Evolutionary conservation across 2,888 invertebrate genomes (phyloP).

Genomic region (Gonocerus acuteangulatus): DNA sequence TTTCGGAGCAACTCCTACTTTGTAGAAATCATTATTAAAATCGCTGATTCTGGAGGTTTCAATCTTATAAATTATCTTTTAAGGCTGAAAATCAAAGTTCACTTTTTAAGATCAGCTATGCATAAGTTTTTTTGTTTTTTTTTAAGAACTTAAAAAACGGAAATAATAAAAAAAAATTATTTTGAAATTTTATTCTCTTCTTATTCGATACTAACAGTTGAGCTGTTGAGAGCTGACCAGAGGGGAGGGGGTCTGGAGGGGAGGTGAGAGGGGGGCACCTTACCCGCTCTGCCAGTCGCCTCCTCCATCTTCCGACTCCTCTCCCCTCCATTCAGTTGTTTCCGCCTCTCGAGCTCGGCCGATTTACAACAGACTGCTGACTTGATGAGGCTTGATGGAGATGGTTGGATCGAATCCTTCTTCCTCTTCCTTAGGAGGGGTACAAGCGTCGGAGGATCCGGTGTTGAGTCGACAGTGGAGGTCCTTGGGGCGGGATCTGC

Average conservation of each 20-base stretch:
- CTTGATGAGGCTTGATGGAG: slow-evolving; percentile 55
- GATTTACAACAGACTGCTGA: slow-evolving; percentile 57
- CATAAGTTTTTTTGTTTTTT: too few relatives aligned
- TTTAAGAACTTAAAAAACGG: too few relatives aligned
- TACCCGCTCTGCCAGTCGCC: slow-evolving; percentile 26
- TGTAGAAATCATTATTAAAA: too few relatives aligned
- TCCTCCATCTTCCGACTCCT: slow-evolving; percentile 25
- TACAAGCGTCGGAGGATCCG: slow-evolving; percentile 4
- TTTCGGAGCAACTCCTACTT: too few relatives aligned
- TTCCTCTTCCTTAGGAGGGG: slow-evolving; percentile 5
- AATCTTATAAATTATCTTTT: too few relatives aligned
- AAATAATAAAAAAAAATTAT: too few relatives aligned
- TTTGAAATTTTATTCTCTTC: too few relatives aligned
- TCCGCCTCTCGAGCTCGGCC: slow-evolving; percentile 50
- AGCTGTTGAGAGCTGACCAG: slow-evolving; percentile 22
- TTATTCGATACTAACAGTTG: too few relatives aligned
- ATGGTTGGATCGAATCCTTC: slow-evolving; percentile 8
- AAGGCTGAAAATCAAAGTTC: too few relatives aligned
- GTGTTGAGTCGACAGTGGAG: background rate
- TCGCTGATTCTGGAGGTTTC: too few relatives aligned
- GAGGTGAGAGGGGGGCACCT: slow-evolving; percentile 26
- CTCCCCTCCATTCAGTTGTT: slow-evolving; percentile 22
- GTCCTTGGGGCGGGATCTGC: slow-evolving; percentile 16
- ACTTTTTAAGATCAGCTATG: too few relatives aligned
- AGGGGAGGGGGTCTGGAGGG: slow-evolving; percentile 20